Evolutionary conservation across 2,888 invertebrate species (phyloP), one percentile per base, ranked within the genome.

Genomic region (Folsomia candida): DNA sequence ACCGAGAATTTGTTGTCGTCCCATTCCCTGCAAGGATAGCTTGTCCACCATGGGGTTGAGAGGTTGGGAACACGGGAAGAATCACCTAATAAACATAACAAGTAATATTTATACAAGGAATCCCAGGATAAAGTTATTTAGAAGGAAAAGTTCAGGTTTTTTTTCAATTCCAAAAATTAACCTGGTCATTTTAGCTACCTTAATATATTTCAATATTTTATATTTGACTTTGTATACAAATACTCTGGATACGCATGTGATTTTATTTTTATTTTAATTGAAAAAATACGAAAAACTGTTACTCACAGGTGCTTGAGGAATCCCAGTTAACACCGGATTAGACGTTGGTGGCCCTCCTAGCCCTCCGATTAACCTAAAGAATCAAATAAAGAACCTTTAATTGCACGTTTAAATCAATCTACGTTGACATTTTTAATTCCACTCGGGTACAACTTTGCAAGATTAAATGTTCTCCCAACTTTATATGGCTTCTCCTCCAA

Each of bases 31-130:
- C 89, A 47, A 47, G 47, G 82, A 87, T 86, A 78, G 86, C 85
- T 82, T 86, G 85, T 82, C 86, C 85, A 81, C 87, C 86, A 69
- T 87, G 86, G 28, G 79, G 79, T 79, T 87, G 86, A 66, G 92
- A 88, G 81, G 91, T 87, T 63, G 93, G 93, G 85, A 93, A 93
- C 82, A 92, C 92, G 72, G 93, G 92, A 90, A 93, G 92, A 81
- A 92, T 92, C 83, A n/a, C n/a, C n/a, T n/a, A n/a, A n/a, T n/a
- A n/a, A n/a, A n/a, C n/a, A n/a, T n/a, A n/a, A n/a, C n/a, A n/a
- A n/a, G n/a, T n/a, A n/a, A n/a, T n/a, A n/a, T n/a, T n/a, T n/a
- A n/a, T n/a, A n/a, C n/a, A n/a, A n/a, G n/a, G n/a, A n/a, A n/a
- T n/a, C n/a, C n/a, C n/a, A n/a, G n/a, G n/a, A n/a, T n/a, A n/a